phyloP scores from a whole-genome alignment of 2,797 vertebrate species.

The Pachyuromys duprasi region DNA sequence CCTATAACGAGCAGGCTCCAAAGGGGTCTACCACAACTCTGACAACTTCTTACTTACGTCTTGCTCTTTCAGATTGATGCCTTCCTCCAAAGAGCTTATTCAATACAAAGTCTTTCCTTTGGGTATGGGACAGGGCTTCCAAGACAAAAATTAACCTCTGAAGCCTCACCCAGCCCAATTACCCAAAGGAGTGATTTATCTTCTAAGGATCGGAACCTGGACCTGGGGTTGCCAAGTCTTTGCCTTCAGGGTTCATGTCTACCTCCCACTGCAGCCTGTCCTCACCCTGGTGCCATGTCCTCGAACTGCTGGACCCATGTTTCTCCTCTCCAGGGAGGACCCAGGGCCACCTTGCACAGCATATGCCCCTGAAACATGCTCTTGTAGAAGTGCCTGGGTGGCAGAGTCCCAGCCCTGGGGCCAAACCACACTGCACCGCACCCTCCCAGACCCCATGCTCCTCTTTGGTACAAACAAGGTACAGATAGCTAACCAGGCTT shows the following conservation, averaged over 20 bases:
- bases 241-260: not conserved
- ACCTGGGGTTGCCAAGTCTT: not conserved
- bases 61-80: not conserved
- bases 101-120: slow-evolving; percentile 40
- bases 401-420: slow-evolving; percentile 1
- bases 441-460: slow-evolving; percentile 57
- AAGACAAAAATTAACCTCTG: slow-evolving; percentile 16
- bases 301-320: not conserved
- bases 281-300: not conserved
- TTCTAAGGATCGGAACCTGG: not conserved
- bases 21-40: not conserved
- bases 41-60: slow-evolving; percentile 21
- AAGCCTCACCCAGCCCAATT: not conserved
- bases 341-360: not conserved
- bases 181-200: slow-evolving; percentile 22
- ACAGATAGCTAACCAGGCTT: slow-evolving; percentile 62
- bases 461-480: slow-evolving; percentile 82
- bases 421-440: not conserved
- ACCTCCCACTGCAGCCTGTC: not conserved
- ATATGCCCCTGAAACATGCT: not conserved
- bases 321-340: not conserved
- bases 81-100: slow-evolving; percentile 73
- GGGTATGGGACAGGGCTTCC: slow-evolving; percentile 39
- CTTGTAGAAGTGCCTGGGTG: not conserved
- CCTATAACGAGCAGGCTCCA: slow-evolving; percentile 36